phyloP scores from a whole-genome alignment of 2,888 invertebrate species.

The Lingula anatina region DNA sequence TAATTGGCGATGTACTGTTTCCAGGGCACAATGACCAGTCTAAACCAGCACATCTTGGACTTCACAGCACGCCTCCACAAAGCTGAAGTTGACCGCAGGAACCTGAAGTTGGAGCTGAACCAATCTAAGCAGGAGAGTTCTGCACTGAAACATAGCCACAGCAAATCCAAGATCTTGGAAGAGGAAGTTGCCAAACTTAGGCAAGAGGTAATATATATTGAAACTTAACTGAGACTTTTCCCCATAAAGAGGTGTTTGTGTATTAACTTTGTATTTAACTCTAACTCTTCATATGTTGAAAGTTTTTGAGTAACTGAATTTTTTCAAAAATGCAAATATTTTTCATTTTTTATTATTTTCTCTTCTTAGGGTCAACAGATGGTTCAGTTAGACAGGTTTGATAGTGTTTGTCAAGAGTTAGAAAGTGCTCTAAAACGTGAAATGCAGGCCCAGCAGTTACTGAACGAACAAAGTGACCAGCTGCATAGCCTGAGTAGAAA shows the following conservation, averaged over 20 bases:
- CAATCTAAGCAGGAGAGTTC: slow-evolving; percentile 22
- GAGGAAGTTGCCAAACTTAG: slow-evolving; percentile 17
- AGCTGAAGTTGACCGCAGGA: slow-evolving; percentile 38
- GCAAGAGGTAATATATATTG: slow-evolving; percentile 20
- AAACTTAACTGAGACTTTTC: too few relatives aligned
- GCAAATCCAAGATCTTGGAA: slow-evolving; percentile 11
- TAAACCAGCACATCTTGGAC: slow-evolving; percentile 42
- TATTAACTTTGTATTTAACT: too few relatives aligned
- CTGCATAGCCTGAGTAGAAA: slow-evolving; percentile 30
- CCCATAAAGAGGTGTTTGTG: too few relatives aligned
- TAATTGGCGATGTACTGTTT: too few relatives aligned
- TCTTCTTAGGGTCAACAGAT: too few relatives aligned
- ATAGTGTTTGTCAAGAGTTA: slow-evolving; percentile 40
- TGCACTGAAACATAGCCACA: slow-evolving; percentile 3
- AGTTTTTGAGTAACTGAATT: too few relatives aligned
- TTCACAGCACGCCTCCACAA: slow-evolving; percentile 40
- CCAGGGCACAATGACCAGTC: slow-evolving; percentile 34
- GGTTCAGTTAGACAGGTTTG: slow-evolving; percentile 47
- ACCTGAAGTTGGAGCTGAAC: slow-evolving; percentile 28
- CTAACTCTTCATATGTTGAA: too few relatives aligned
- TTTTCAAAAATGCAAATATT: too few relatives aligned
- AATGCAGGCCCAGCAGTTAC: slow-evolving; percentile 39
- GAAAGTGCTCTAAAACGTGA: slow-evolving; percentile 39
- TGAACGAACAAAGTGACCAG: slow-evolving; percentile 42
- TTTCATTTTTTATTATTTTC: too few relatives aligned